Evolutionary conservation across 1,140 invertebrate genomes (phyloP).

Genomic region (Drosophila rufa): DNA sequence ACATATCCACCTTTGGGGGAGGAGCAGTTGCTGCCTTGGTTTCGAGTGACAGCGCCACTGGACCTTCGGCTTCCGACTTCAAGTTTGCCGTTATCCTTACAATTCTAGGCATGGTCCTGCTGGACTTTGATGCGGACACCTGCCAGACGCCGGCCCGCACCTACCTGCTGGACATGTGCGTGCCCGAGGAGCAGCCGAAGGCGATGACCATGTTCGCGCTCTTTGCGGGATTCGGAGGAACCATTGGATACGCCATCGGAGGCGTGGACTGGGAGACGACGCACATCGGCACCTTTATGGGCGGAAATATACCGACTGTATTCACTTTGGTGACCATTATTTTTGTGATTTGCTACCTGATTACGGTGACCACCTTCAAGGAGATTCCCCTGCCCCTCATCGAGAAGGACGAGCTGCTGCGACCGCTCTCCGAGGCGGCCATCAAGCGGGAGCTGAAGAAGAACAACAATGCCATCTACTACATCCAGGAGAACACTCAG

Average conservation of each 20-base stretch:
- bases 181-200: constrained; percentile 92
- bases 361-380: constrained; percentile 90
- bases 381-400: constrained; percentile 89
- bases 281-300: constrained; percentile 88
- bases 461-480: constrained; percentile 74
- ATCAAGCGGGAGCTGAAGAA: constrained; percentile 84
- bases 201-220: constrained; percentile 93
- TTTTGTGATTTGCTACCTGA: constrained; percentile 88
- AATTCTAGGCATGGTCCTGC: constrained; percentile 91
- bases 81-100: constrained; percentile 90
- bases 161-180: constrained; percentile 92
- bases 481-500: constrained; percentile 70
- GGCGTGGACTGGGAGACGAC: constrained; percentile 93
- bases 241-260: constrained; percentile 92
- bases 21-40: constrained; percentile 61
- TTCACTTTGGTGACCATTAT: constrained; percentile 91
- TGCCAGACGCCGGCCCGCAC: constrained; percentile 93
- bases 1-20: constrained; percentile 18
- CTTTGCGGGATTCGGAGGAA: constrained; percentile 93
- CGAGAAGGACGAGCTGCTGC: constrained; percentile 80
- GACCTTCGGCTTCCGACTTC: constrained; percentile 47
- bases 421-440: constrained; percentile 78
- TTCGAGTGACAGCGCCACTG: not conserved
- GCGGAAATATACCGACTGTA: constrained; percentile 91
- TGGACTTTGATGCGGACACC: constrained; percentile 94